Percentiles rank a stretch among this genome's conserved stretches.
phyloP scores from a whole-genome alignment of 2,888 invertebrate species.

The Lepetodrilus schrolli region DNA sequence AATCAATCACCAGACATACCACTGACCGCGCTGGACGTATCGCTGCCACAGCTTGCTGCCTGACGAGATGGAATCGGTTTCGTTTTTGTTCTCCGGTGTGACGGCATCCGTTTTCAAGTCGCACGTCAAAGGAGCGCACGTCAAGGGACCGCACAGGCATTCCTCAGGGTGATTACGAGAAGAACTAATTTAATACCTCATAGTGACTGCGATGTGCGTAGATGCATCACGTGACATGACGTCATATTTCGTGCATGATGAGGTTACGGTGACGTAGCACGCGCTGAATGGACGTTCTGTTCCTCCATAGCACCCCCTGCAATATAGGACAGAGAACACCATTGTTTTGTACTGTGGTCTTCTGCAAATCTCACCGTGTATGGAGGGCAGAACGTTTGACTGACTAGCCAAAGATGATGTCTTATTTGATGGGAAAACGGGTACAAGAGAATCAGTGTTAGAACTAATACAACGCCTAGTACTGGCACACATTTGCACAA shows the following conservation, averaged over 20 bases:
- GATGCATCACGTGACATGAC: background rate
- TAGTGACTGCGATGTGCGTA: background rate
- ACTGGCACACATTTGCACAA: background rate
- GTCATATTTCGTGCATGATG: constrained; percentile 13
- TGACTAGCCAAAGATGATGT: background rate
- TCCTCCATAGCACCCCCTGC: constrained; percentile 1
- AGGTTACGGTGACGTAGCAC: constrained; percentile 1
- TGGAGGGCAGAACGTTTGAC: background rate
- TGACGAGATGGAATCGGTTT: background rate
- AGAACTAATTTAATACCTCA: constrained; percentile 7
- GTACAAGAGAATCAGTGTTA: background rate
- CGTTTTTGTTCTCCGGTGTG: background rate
- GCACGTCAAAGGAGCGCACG: constrained; percentile 7
- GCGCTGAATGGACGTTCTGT: constrained; percentile 1
- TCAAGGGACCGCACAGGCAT: background rate
- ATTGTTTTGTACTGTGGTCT: background rate
- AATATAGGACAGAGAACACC: background rate
- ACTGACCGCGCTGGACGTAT: background rate
- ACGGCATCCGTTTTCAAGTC: constrained; percentile 2
- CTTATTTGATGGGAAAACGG: background rate
- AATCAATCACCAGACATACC: background rate
- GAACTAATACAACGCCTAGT: background rate
- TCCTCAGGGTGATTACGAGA: constrained; percentile 9
- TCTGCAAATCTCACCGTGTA: background rate
- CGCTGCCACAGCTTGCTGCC: constrained; percentile 1